Percentiles rank a stretch among this genome's conserved stretches.
Evolutionary conservation across 92 coral and sea anemone genomes (phyloP).

Genomic region (Epizoanthus scotinus): DNA sequence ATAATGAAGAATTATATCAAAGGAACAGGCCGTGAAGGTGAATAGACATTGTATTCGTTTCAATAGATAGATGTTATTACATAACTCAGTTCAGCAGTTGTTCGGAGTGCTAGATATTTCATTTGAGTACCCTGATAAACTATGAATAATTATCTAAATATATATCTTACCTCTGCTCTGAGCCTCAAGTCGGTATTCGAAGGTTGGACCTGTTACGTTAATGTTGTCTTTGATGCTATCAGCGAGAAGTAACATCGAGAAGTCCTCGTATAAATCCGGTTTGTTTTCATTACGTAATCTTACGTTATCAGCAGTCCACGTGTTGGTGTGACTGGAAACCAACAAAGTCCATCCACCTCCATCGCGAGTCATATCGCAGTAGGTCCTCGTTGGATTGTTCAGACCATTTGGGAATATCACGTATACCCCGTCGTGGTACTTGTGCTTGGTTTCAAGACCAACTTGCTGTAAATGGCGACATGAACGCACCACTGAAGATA

Average conservation of each 20-base stretch:
- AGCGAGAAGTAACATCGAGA: constrained; percentile 67
- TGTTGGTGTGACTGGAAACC: constrained; percentile 76
- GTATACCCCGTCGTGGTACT: constrained; percentile 72
- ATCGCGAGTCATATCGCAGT: constrained; percentile 88
- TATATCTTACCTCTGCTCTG: constrained; percentile 62
- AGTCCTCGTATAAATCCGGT: constrained; percentile 56
- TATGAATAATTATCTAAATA: no score
- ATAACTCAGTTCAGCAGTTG: no score
- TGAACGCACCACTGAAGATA: constrained; percentile 49
- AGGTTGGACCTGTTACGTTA: constrained; percentile 50
- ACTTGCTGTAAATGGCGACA: constrained; percentile 66
- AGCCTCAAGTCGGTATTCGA: constrained; percentile 84
- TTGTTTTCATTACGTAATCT: constrained; percentile 48
- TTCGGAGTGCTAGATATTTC: no score
- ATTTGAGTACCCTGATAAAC: no score
- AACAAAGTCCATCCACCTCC: constrained; percentile 92
- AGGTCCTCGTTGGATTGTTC: constrained; percentile 50
- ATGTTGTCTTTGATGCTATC: constrained; percentile 68
- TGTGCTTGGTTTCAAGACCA: constrained; percentile 29
- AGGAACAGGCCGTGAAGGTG: no score
- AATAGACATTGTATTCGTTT: no score
- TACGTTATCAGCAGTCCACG: constrained; percentile 64
- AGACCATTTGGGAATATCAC: constrained; percentile 63
- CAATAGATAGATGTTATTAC: no score
- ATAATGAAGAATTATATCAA: no score